Conservation (phyloP, 1,140 invertebrate genomes). For the Ctenoplectra terminalis region DNA sequence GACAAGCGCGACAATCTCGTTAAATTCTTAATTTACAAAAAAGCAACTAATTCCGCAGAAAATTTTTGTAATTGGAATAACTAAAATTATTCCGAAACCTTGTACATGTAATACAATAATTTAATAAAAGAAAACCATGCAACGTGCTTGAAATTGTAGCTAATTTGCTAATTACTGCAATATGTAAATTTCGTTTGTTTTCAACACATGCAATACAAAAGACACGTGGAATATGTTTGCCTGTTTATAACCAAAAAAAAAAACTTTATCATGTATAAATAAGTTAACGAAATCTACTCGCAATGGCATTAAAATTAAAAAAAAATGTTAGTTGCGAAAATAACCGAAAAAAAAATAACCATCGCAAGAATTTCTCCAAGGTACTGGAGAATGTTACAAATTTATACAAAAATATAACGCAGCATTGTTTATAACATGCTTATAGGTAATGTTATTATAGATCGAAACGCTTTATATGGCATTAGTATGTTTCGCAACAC, state of each 20-base stretch:
- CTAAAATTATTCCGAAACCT: conserved; percentile 12
- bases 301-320: conserved; percentile 24
- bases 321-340: neutral
- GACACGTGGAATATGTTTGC: neutral
- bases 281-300: neutral
- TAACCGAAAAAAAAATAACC: neutral
- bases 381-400: conserved; percentile 17
- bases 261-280: neutral
- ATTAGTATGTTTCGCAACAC: conserved; percentile 67
- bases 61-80: no score
- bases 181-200: conserved; percentile 2
- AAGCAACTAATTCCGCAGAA: neutral
- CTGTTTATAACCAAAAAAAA: neutral
- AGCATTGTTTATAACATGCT: no score
- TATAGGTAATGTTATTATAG: conserved; percentile 49
- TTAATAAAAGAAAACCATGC: neutral
- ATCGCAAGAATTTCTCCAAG: conserved; percentile 23
- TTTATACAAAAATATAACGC: no score
- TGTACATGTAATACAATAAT: neutral
- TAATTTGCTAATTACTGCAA: no score
- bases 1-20: conserved; percentile 58
- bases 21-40: neutral
- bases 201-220: neutral
- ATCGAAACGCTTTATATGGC: conserved; percentile 61
- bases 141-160: conserved; percentile 26